Evolutionary conservation across 2,888 invertebrate genomes (phyloP), one percentile per base, ranked within the genome.

Genomic region (Heliconius ethilla): DNA sequence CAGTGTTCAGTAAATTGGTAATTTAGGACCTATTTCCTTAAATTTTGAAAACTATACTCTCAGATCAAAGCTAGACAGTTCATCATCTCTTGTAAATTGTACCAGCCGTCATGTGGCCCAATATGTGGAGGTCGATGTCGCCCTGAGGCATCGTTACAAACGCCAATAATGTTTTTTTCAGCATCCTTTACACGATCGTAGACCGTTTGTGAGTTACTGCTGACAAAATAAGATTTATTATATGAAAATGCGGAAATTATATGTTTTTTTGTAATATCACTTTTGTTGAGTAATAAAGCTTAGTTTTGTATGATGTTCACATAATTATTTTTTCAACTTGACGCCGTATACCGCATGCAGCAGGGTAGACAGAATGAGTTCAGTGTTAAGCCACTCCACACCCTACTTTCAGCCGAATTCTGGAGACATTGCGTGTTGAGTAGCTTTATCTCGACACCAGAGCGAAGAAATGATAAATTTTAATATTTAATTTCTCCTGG

Each of bases 111-210:
- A 81, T 82, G 83, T 83, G 86, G 85, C 85, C 85, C 85, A 87
- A 87, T 87, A 88, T 87, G 86, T 84, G 84, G 84, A 88, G 90
- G 91, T 91, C 90, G 89, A 93, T 91, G 92, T 92, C 91, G 88
- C 94, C 93, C 93, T 78, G 86, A 92, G 94, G 94, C 90, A 83
- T 91, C 92, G 92, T 94, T 94, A 86, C 86, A 86, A 87, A 88
- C 88, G 88, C 90, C 92, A 91, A 92, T 92, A 91, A 92, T 90
- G 89, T 92, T 91, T 91, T 92, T 91, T 91, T 87, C 87, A 85
- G 88, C 89, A 91, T 84, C 90, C 87, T 86, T 73, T 62, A 78
- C 78, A 76, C 73, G 78, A 77, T 75, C 81, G 81, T 75, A 65
- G 75, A 79, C n/a, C 81, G 78, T 76, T 76, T 76, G 77, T 80